Evolutionary conservation across 1,140 invertebrate species (phyloP), one percentile per base, ranked within the genome.

Genomic region (Dysdera silvatica): DNA sequence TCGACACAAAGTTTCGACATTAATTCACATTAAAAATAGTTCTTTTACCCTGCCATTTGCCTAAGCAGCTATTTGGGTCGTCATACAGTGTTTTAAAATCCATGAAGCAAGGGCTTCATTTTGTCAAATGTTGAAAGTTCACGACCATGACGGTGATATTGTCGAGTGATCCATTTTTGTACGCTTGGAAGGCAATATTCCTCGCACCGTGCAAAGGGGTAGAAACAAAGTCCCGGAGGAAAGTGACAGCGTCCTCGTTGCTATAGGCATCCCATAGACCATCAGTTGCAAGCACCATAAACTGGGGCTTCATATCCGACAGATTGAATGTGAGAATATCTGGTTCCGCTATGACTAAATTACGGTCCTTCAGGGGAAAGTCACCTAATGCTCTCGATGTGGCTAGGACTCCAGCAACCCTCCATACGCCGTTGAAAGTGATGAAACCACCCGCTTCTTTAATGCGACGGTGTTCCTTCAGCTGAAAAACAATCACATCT

Each of bases 131-230:
- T n/a, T n/a, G n/a, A 71, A 97, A 87, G 77, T 91, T 88, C 47
- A 96, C 88, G 43, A 98, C 82, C 71, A 97, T 80, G 16, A 96
- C 90, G 29, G 92, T 94, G 53, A 98, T 95, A 78, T 98, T 98
- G 78, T 98, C 95, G 55, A 90, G 81, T 4, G 93, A 95, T 26
- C 92, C 92, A 70, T 88, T 83, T 70, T 88, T 86, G 74, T 89
- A 93, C n/a, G 93, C 91, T 76, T 95, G 87, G 64, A 90, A 78
- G 12, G 88, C 86, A 61, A 97, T 80, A 72, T 87, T 90, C 77
- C 91, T 91, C 35, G 93, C 92, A 56, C 91, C 91, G 78, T 82
- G 89, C 74, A 87, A 84, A 23, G 88, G 82, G 77, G 94, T 91
- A 69, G 88, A 81, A 20, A 95, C 80, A 33, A 73, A 62, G 16